phyloP scores from a whole-genome alignment of 2,888 invertebrate genomes.

The Chydorus sphaericus region DNA sequence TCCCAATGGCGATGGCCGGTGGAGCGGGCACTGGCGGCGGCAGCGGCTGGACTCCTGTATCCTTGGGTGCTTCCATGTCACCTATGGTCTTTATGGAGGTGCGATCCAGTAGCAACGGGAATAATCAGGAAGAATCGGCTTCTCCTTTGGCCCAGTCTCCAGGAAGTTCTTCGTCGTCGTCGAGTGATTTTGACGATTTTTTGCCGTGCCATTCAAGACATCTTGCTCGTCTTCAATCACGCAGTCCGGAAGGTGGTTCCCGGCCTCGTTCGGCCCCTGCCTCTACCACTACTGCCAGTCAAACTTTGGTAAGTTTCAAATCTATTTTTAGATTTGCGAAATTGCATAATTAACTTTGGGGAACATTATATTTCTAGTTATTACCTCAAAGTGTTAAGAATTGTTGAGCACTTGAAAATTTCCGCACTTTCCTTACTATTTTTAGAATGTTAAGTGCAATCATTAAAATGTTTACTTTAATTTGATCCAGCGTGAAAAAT shows the following conservation, averaged over 20 bases:
- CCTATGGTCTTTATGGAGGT: conserved; percentile 36
- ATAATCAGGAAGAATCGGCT: neutral
- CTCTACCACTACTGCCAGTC: neutral
- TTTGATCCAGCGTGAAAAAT: no score
- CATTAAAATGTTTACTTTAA: no score
- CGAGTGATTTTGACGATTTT: conserved; percentile 43
- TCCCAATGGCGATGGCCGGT: neutral
- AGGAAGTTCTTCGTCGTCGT: no score
- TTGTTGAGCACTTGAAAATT: no score
- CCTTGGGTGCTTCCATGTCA: conserved; percentile 1
- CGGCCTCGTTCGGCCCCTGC: neutral
- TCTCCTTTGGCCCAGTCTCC: neutral
- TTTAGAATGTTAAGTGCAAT: no score
- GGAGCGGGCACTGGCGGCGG: neutral
- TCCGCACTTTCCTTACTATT: no score
- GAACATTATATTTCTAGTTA: no score
- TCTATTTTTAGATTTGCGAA: no score
- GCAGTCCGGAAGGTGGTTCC: neutral
- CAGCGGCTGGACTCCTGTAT: conserved; percentile 3
- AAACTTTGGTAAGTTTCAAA: no score
- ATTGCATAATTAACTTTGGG: no score
- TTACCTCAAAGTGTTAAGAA: no score
- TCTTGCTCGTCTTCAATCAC: neutral
- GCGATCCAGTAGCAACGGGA: conserved; percentile 50
- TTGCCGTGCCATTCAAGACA: conserved; percentile 58